Evolutionary conservation across 2,888 invertebrate species (phyloP).

Genomic region (Dasypogon diadema): DNA sequence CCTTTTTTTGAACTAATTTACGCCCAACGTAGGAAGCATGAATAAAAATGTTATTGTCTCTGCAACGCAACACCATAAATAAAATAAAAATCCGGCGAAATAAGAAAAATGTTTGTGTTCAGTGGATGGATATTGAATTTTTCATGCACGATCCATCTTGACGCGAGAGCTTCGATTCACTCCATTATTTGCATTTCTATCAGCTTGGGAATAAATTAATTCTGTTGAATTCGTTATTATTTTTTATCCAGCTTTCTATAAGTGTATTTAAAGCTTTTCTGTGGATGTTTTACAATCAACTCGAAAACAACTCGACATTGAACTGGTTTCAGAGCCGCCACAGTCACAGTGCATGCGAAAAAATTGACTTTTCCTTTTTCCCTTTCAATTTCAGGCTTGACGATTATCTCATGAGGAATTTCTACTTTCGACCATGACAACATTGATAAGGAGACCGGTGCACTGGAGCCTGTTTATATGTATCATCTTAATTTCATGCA

Average conservation of each 20-base stretch:
- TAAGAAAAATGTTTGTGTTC: no score
- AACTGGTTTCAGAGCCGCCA: conserved; percentile 26
- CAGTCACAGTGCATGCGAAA: conserved; percentile 1
- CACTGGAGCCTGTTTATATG: conserved; percentile 19
- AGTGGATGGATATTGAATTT: not conserved
- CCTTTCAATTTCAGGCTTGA: conserved; percentile 37
- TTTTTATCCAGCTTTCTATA: not conserved
- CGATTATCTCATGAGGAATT: conserved; percentile 42
- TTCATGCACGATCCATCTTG: not conserved
- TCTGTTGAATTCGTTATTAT: not conserved
- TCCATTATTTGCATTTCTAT: conserved; percentile 16
- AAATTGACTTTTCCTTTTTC: conserved; percentile 9
- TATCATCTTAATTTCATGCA: conserved; percentile 17
- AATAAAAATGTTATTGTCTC: not conserved
- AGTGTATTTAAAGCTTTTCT: not conserved
- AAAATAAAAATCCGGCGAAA: not conserved
- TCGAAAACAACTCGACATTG: conserved; percentile 34
- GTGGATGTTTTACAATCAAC: not conserved
- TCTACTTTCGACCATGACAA: conserved; percentile 20
- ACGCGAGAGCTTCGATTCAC: not conserved
- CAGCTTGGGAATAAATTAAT: conserved; percentile 23
- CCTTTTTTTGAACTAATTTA: no score
- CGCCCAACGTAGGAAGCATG: not conserved
- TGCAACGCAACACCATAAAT: not conserved
- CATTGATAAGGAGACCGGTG: conserved; percentile 9